phyloP scores from a whole-genome alignment of 2,888 invertebrate genomes.

The Heteropelma amictum region DNA sequence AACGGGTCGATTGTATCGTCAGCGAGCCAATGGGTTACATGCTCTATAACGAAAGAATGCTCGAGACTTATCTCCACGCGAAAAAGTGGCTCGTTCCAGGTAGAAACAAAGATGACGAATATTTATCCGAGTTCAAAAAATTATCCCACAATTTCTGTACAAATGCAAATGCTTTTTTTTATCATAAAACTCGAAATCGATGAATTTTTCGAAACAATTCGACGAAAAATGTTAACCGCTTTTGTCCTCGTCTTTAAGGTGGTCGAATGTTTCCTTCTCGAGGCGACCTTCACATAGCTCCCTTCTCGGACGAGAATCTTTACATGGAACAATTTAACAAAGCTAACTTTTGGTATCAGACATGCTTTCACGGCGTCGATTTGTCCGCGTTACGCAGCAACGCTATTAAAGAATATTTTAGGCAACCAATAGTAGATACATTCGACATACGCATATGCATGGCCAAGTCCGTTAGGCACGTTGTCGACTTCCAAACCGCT shows the following conservation, averaged over 20 bases:
- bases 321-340: constrained; percentile 99
- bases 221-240: neutral
- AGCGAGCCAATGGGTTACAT: constrained; percentile 99
- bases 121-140: neutral
- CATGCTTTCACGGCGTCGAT: constrained; percentile 98
- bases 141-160: neutral
- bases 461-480: constrained; percentile 94
- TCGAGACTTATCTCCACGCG: constrained; percentile 98
- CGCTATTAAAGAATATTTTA: constrained; percentile 98
- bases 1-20: constrained; percentile 97
- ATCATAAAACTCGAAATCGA: no score
- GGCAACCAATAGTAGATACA: constrained; percentile 98
- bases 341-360: constrained; percentile 99
- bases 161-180: constrained; percentile 9
- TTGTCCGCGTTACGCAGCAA: constrained; percentile 93
- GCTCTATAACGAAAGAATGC: constrained; percentile 99
- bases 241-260: constrained; percentile 69
- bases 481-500: constrained; percentile 95
- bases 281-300: constrained; percentile 97
- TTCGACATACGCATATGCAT: constrained; percentile 98
- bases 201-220: neutral
- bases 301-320: constrained; percentile 97
- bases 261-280: constrained; percentile 99
- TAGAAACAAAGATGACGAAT: constrained; percentile 64
- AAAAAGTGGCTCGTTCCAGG: constrained; percentile 96